Evolutionary conservation across 2,797 vertebrate species (phyloP), one percentile per base, ranked within the genome.

Genomic region (Thalassophryne amazonica): DNA sequence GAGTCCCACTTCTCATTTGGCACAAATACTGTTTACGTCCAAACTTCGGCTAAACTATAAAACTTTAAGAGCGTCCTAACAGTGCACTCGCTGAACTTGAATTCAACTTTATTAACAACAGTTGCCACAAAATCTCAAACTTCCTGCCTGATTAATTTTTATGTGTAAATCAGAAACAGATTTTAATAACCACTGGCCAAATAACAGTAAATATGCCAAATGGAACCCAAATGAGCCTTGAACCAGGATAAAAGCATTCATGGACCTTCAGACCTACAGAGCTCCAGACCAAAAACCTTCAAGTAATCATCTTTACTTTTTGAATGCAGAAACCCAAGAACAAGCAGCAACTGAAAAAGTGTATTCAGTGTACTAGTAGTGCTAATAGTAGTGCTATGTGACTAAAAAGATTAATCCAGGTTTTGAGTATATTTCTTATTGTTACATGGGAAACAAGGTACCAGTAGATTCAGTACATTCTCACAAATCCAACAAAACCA

Each of bases 1-100:
- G 21, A 61, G 36, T 45, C 41, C 8, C 4, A 18, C 19, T 37
- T 40, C 54, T 52, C 58, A 6, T 56, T 69, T 77, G 60, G 63
- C 62, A 47, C 47, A 19, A 24, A 32, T 1, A 7, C 16, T 43
- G 59, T 74, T 68, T 57, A 56, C 48, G 33, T 46, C 20, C 3
- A 10, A 27, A 56, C 63, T 60, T 71, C 58, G 53, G 55, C 55
- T 66, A 39, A 32, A 18, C 10, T 19, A 28, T 15, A 21, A 27
- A n/a, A 34, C 19, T 31, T 22, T 37, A 30, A 4, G 45, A 11
- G 18, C 2, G 29, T 51, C 34, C 41, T 31, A 41, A 15, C 17
- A 27, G 7, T 25, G 5, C 21, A 65, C 30, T 10, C 27, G 49
- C 21, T 28, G 18, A 10, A 52, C 51, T 0, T 38, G 3, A 60